Base-by-base conservation (phyloP, 2,888 invertebrate species). In the Philereme vetulata region DNA sequence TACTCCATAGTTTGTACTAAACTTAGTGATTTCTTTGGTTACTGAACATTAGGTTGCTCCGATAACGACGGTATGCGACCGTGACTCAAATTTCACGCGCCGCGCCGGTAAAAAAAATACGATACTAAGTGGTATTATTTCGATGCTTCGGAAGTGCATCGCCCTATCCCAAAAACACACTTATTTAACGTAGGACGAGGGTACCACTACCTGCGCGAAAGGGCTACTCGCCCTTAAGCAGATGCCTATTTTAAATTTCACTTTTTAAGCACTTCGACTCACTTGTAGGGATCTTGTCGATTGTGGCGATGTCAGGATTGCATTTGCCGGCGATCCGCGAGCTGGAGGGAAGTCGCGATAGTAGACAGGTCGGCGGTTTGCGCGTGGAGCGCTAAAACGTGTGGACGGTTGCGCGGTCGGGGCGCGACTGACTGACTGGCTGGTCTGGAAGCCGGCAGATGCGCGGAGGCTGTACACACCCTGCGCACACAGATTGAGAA, bases 231-330 rank as follows among this genome's bases (percentile, higher is more conserved):
- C 51, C 53, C 45, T 10, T 5, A 35, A 11, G 53, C 21, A 40
- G 8, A 35, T 38, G 35, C 4, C 7, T 38, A 6, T 38, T 6
- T 8, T 38, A 8, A 6, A 38, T 38, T 38, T 53, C 52, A 59
- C 46, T 55, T 50, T 60, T 43, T 50, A 36, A 38, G 9, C 59
- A 59, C 58, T 54, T 40, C 9, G 40, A 85, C 87, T 86, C 84
- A 86, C 86, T 82, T 81, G 82, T 76, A 62, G 65, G 68, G 61
- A 52, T 68, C 61, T 68, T 72, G 67, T 65, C 72, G 74, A 63
- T 72, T 74, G 66, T 72, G 76, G 71, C 75, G 77, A 70, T 77
- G 87, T 87, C 88, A 87, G 87, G 82, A 80, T 83, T 73, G 74
- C 88, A 83, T 82, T 80, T 78, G 77, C 74, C 68, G 68, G 63